Evolutionary conservation across 2,888 invertebrate genomes (phyloP), one percentile per base, ranked within the genome.

Genomic region (Stratiomys singularior): DNA sequence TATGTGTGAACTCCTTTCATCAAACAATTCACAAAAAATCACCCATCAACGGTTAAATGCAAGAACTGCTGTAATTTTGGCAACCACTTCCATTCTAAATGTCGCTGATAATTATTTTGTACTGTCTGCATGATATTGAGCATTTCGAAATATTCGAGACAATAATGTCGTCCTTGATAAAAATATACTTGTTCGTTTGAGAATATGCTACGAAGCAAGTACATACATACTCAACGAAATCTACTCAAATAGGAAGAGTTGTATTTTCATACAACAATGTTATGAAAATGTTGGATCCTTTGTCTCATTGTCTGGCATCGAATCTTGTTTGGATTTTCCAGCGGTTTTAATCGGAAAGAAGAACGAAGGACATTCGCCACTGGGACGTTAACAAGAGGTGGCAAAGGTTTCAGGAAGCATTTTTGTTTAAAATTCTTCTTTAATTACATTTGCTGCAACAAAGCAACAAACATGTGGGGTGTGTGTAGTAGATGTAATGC

Each of bases 401-500:
- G 30, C 64, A 25, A 23, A 25, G 71, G 47, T 46, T 71, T 71
- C 71, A 46, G 47, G 71, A 71, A 47, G 47, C 27, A 52, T 71
- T 52, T 44, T 47, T 46, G 52, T 47, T 47, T 52, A 18, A 52
- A 71, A 71, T 71, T 71, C 71, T 71, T 71, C 52, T 52, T 47
- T 71, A 71, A 71, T 52, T 71, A 52, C 71, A 71, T 52, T 71
- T 71, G 25, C 2, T 52, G 52, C 52, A 52, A 52, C 15, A 52
- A 13, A 37, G 9, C 37, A 5, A 13, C 52, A 52, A 52, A 4
- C 15, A 18, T 9, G 15, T 3, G 52, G 15, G 15, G 15, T 52
- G 52, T 52, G 4, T 52, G n/a, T n/a, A n/a, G n/a, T n/a, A 13
- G 37, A 4, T 13, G 18, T 52, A 52, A 52, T 52, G 18, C 15